Evolutionary conservation across 1,140 invertebrate genomes (phyloP).

Genomic region (Leptinotarsa undecemlineata): DNA sequence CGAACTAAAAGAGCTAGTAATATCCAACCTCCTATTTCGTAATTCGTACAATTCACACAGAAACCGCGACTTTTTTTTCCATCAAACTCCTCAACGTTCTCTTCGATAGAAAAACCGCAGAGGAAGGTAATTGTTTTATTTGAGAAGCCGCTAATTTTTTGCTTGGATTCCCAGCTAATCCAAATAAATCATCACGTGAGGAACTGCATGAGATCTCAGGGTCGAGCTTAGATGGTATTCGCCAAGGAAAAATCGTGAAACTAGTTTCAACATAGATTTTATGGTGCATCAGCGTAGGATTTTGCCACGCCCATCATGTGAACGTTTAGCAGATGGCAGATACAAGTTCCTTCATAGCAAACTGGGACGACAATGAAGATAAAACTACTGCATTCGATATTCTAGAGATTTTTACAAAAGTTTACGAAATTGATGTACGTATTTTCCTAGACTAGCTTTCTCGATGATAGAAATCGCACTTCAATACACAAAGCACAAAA

Average conservation of each 20-base stretch:
- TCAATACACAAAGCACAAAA: no score
- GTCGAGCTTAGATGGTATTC: background rate
- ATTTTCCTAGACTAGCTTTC: no score
- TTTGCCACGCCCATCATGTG: background rate
- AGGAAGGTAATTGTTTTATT: conserved; percentile 6
- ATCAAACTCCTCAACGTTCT: background rate
- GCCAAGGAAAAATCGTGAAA: background rate
- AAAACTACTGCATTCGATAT: no score
- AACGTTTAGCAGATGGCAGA: background rate
- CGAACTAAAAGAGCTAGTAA: background rate
- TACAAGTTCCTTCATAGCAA: background rate
- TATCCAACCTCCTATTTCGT: conserved; percentile 5
- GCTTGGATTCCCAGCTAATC: conserved; percentile 4
- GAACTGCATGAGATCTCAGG: background rate
- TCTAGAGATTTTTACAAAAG: no score
- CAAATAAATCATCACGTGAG: conserved; percentile 1
- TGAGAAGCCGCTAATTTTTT: conserved; percentile 5
- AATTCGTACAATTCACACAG: background rate
- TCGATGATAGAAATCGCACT: no score
- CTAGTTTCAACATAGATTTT: background rate
- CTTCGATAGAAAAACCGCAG: conserved; percentile 7
- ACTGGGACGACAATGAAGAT: no score
- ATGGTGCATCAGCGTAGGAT: background rate
- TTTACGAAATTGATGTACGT: no score
- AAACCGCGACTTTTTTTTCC: background rate